A percentile compares a stretch with the other conserved stretches of the same genome.
These are phyloP conservation scores for Dasyornis broadbenti DNA, from an alignment of 2,113 vertebrate species.

Conservation along the genomic window DNA sequence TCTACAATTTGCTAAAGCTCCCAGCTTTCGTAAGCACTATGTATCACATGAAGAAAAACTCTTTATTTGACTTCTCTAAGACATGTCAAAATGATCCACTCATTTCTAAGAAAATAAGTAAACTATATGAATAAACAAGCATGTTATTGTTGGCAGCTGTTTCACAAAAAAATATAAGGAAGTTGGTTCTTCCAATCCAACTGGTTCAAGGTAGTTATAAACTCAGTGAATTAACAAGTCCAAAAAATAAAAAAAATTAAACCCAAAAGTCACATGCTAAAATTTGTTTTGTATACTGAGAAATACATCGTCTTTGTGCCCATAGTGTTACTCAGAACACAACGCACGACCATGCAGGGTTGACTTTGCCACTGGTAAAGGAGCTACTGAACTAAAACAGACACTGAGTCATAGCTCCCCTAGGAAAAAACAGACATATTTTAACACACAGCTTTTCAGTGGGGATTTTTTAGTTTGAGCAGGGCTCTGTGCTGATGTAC, in stretches of 20 bases:
- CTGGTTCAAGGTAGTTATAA: neutral
- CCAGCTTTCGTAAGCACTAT: neutral
- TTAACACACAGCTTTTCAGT: neutral
- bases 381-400: neutral
- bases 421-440: fast-evolving
- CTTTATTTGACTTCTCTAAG: neutral
- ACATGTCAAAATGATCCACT: neutral
- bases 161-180: neutral
- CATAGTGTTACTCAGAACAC: neutral
- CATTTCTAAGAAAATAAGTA: neutral
- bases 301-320: neutral
- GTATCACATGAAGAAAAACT: neutral
- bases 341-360: neutral
- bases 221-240: neutral
- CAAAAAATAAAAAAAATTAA: neutral
- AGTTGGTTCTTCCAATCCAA: neutral
- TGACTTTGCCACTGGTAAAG: neutral
- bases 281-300: neutral
- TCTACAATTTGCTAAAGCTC: neutral
- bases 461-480: neutral
- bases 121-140: neutral
- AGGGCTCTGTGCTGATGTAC: neutral
- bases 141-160: neutral
- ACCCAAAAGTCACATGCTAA: neutral
- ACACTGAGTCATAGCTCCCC: neutral